Percentiles rank a stretch among this genome's conserved stretches.
These are phyloP conservation scores for Zonotrichia albicollis DNA, from an alignment of 2,797 vertebrate genomes.

Conservation along the genomic window DNA sequence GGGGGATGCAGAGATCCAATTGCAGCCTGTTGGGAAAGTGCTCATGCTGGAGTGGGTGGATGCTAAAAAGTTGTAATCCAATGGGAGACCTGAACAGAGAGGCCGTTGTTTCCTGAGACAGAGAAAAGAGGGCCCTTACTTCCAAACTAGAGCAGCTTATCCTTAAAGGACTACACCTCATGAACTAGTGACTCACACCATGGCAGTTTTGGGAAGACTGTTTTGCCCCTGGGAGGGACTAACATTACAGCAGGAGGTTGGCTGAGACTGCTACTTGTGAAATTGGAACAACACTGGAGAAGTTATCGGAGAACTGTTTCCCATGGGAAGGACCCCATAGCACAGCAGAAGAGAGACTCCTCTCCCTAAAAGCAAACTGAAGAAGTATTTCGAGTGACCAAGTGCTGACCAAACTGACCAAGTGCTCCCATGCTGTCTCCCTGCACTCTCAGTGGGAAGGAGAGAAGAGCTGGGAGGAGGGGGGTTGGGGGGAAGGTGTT, in stretches of 20 bases:
- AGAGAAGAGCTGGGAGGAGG: too few species aligned
- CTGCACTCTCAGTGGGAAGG: fast-evolving
- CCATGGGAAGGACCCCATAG: fast-evolving
- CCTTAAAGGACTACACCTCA: not conserved
- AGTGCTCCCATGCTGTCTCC: fast-evolving
- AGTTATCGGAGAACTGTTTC: not conserved
- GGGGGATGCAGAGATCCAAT: not conserved
- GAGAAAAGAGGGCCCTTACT: not conserved
- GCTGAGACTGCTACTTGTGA: fast-evolving
- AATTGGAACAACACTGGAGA: not conserved
- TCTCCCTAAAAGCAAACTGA: not conserved
- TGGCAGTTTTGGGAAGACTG: not conserved
- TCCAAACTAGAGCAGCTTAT: not conserved
- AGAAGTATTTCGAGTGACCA: not conserved
- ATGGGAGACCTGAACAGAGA: not conserved
- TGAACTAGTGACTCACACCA: not conserved
- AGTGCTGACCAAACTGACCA: fast-evolving
- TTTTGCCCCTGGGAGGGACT: not conserved
- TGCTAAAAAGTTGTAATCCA: not conserved
- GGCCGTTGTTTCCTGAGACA: not conserved
- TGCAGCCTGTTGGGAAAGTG: not conserved
- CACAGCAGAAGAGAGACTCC: not conserved
- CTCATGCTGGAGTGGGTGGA: fast-evolving
- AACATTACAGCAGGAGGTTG: not conserved
- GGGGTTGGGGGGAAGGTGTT: not conserved